phyloP scores from a whole-genome alignment of 64 coral and sea anemone species.

The Actinia equina region DNA sequence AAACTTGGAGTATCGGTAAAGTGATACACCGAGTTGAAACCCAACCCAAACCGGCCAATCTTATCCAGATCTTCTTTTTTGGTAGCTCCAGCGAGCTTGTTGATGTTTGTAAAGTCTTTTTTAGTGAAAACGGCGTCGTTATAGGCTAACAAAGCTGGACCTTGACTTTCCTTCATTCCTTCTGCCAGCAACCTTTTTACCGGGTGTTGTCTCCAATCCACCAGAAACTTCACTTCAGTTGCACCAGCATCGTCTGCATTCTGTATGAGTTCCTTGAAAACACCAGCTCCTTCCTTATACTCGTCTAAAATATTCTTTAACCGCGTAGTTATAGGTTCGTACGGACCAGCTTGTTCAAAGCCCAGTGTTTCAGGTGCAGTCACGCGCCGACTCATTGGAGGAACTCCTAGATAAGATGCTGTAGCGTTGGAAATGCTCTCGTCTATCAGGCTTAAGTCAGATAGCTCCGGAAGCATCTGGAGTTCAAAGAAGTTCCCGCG shows the following conservation, averaged over 20 bases:
- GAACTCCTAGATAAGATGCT: constrained; percentile 64
- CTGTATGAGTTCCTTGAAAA: constrained; percentile 87
- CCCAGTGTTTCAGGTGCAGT: constrained; percentile 56
- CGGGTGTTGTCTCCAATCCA: constrained; percentile 77
- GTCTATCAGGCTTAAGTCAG: constrained; percentile 57
- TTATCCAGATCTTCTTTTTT: constrained; percentile 87
- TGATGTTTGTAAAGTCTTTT: constrained; percentile 77
- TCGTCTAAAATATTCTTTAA: constrained; percentile 80
- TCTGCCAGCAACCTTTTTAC: constrained; percentile 46
- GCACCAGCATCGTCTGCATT: constrained; percentile 96
- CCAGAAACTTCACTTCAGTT: constrained; percentile 76
- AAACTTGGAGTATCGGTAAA: constrained; percentile 91
- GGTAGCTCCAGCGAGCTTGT: constrained; percentile 81
- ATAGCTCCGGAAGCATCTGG: constrained; percentile 30
- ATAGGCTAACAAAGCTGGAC: constrained; percentile 74
- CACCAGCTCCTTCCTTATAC: constrained; percentile 88
- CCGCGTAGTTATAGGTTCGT: constrained; percentile 81
- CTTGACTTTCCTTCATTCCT: constrained; percentile 77
- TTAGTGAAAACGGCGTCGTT: constrained; percentile 77
- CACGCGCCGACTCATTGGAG: constrained; percentile 69
- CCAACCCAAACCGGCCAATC: constrained; percentile 92
- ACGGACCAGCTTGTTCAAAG: constrained; percentile 75
- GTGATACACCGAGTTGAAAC: constrained; percentile 94
- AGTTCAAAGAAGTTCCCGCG: constrained; percentile 38
- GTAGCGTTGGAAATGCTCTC: constrained; percentile 56